A percentile compares a stretch with the other conserved stretches of the same genome.
Conservation (phyloP, 2,888 invertebrate genomes). For the Stomorhina lunata region DNA sequence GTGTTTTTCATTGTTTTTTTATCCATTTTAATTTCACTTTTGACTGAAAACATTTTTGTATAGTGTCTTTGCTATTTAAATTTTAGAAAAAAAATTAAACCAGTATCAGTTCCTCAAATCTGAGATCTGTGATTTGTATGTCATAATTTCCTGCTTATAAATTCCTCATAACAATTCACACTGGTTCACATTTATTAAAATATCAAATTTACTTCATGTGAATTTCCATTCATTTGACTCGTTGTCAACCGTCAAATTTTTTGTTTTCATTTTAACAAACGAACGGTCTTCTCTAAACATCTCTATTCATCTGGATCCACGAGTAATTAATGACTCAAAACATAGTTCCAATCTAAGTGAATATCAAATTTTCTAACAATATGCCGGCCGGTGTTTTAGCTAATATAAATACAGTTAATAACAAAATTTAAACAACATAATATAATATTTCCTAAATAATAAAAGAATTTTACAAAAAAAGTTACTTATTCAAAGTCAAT, state of each 20-base stretch:
- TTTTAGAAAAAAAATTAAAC: slow-evolving; percentile 36
- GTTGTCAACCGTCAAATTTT: neutral
- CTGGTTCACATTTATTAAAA: neutral
- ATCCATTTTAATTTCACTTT: too few relatives aligned
- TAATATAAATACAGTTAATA: neutral
- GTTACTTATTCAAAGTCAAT: too few relatives aligned
- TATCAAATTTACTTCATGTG: slow-evolving; percentile 17
- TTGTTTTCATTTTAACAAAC: neutral
- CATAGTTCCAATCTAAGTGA: too few relatives aligned
- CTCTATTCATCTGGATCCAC: slow-evolving; percentile 37
- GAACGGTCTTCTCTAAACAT: slow-evolving; percentile 13
- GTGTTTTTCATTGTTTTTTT: too few relatives aligned
- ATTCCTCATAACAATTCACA: slow-evolving; percentile 7
- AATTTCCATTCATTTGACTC: neutral
- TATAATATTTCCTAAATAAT: too few relatives aligned
- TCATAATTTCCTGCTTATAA: neutral
- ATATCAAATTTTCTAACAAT: neutral
- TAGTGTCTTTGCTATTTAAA: too few relatives aligned
- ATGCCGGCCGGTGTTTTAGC: slow-evolving; percentile 14
- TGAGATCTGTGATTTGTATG: too few relatives aligned
- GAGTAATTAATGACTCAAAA: slow-evolving; percentile 21
- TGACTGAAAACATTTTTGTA: too few relatives aligned
- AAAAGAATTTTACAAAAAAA: neutral
- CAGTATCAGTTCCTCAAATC: neutral
- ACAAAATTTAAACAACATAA: neutral